These are phyloP conservation scores for Neria commutata DNA, from an alignment of 2,888 invertebrate species.

Conservation along the genomic window DNA sequence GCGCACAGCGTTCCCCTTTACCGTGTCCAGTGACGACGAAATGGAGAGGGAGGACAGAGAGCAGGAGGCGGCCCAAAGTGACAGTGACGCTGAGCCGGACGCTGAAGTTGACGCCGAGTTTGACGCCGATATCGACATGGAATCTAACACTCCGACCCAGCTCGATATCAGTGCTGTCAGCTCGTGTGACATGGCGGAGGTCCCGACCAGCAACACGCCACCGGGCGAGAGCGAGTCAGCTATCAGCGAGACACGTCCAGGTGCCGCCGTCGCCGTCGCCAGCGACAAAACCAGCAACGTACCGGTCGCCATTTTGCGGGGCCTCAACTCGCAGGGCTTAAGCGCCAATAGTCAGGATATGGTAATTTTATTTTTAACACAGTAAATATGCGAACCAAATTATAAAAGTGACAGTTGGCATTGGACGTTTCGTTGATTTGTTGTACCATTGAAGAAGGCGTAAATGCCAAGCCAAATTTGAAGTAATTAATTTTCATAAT, in stretches of 20 bases:
- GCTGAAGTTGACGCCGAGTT: constrained; percentile 6
- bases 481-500: too few species aligned
- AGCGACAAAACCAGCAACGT: constrained; percentile 19
- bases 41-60: constrained; percentile 12
- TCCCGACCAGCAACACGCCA: too few species aligned
- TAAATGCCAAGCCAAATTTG: too few species aligned
- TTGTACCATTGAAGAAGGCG: too few species aligned
- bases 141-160: neutral
- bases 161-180: too few species aligned
- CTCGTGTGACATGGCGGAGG: too few species aligned
- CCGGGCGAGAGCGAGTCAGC: too few species aligned
- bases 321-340: constrained; percentile 17
- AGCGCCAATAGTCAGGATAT: constrained; percentile 29
- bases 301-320: constrained; percentile 33
- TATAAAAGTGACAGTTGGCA: neutral
- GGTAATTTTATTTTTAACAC: constrained; percentile 36
- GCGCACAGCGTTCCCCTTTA: constrained; percentile 28
- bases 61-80: constrained; percentile 9
- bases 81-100: constrained; percentile 1
- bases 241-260: too few species aligned
- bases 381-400: constrained; percentile 22
- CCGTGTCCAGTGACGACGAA: constrained; percentile 25
- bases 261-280: constrained; percentile 2
- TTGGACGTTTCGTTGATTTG: too few species aligned
- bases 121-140: too few species aligned